phyloP scores from a whole-genome alignment of 2,888 invertebrate genomes.

The Acheta domesticus region DNA sequence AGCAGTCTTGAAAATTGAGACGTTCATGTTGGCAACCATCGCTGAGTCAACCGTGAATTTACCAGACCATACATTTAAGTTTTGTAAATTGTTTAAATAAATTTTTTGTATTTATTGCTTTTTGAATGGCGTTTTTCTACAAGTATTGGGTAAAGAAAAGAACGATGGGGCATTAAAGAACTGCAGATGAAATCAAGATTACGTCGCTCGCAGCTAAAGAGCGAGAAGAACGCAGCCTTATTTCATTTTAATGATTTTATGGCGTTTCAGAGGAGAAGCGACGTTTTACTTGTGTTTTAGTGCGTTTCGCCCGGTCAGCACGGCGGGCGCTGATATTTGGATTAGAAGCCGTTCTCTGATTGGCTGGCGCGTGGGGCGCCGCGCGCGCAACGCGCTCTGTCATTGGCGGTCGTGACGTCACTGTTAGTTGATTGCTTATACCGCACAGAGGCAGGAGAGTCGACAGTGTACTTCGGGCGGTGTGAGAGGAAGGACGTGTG shows the following conservation, averaged over 20 bases:
- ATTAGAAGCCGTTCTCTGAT: neutral
- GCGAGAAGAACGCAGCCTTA: neutral
- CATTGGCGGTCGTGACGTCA: constrained; percentile 9
- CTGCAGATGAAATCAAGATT: too few species aligned
- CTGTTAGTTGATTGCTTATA: constrained; percentile 3
- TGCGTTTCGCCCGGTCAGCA: constrained; percentile 30
- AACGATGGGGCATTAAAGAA: too few species aligned
- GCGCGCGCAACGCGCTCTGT: neutral
- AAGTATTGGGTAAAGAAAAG: too few species aligned
- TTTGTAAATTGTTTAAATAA: too few species aligned
- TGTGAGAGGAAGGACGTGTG: neutral
- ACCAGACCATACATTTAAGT: too few species aligned
- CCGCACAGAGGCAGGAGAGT: neutral
- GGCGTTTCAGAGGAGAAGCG: neutral
- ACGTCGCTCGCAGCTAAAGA: neutral
- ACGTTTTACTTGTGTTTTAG: constrained; percentile 29
- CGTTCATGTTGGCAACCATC: too few species aligned
- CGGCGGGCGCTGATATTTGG: neutral
- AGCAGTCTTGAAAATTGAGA: too few species aligned
- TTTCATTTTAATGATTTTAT: constrained; percentile 18
- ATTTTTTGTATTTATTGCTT: too few species aligned
- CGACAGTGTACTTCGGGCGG: constrained; percentile 10
- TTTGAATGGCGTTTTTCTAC: too few species aligned
- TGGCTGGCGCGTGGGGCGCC: neutral
- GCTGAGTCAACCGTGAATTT: too few species aligned